Base-by-base conservation (phyloP, 2,113 vertebrate genomes). In the Prunella fulvescens region DNA sequence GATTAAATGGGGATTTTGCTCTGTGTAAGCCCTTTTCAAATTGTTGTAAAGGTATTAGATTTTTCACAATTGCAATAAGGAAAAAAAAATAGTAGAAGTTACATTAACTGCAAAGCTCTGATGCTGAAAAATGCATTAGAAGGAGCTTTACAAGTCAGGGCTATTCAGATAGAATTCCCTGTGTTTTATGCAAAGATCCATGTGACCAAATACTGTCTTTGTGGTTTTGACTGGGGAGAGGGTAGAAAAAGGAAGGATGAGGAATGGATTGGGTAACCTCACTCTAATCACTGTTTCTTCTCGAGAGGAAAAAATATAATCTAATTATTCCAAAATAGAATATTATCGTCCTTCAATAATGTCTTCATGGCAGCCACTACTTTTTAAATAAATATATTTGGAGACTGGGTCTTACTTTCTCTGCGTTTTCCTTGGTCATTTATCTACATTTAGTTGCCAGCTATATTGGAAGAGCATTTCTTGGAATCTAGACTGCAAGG, bases 11-110 rank as follows among this genome's bases (percentile, higher is more conserved):
- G 89, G 92, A 95, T 91, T 96, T 96, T 91, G 19, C 88, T 95
- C 61, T 65, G 35, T 73, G 86, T 91, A 95, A 96, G 80, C 85
- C 78, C 80, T 92, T 97, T 95, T 95, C 80, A 95, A 73, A 89
- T 94, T 71, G 90, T 94, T 94, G 66, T 95, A 89, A 95, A 95
- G 64, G 88, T 67, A 95, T 97, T 96, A 95, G 62, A 78, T 82
- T 94, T 95, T 96, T 91, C 66, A 91, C 90, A 96, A 88, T 35
- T 69, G 54, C 61, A 82, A 44, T 57, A 85, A 91, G 67, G 65
- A 70, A 95, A 96, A 95, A 95, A 95, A 95, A 95, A 18, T 57
- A 88, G 65, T 69, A 85, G 40, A 86, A 74, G 77, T 78, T 95
- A 81, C 74, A 95, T 95, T 95, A 90, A 85, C 85, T 65, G 90